These are phyloP conservation scores for Caiman crocodilus DNA, from an alignment of 2,797 vertebrate species.

Conservation along the genomic window DNA sequence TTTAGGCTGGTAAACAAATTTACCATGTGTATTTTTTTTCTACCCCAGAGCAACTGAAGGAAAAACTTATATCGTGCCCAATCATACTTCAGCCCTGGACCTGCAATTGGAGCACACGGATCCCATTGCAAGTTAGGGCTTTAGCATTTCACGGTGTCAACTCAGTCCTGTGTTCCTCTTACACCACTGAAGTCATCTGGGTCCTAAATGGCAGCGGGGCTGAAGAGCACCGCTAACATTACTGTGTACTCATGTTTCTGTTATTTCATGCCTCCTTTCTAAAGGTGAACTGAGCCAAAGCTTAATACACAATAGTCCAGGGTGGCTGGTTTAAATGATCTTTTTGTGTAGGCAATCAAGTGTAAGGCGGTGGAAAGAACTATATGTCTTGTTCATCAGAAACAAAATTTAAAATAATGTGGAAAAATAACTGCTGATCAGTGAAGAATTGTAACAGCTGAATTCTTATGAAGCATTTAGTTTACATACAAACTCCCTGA, in stretches of 20 bases:
- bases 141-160: not conserved
- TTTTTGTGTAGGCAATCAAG: not conserved
- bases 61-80: not conserved
- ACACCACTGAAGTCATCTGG: not conserved
- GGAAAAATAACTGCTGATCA: not conserved
- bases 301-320: not conserved
- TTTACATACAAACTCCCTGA: slow-evolving; percentile 24
- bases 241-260: not conserved
- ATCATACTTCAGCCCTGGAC: not conserved
- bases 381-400: not conserved
- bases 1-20: not conserved
- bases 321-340: not conserved
- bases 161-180: not conserved
- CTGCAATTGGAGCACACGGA: not conserved
- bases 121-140: not conserved
- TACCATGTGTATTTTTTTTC: not conserved
- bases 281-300: not conserved
- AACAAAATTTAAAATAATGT: not conserved
- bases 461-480: not conserved
- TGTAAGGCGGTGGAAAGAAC: not conserved
- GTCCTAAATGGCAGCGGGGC: not conserved
- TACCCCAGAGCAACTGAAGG: not conserved
- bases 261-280: not conserved
- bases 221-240: not conserved
- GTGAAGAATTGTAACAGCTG: not conserved